A percentile compares a stretch with the other conserved stretches of the same genome.
Evolutionary conservation across 1,140 invertebrate species (phyloP).

Genomic region (Gyrodactylus bullatarudis): DNA sequence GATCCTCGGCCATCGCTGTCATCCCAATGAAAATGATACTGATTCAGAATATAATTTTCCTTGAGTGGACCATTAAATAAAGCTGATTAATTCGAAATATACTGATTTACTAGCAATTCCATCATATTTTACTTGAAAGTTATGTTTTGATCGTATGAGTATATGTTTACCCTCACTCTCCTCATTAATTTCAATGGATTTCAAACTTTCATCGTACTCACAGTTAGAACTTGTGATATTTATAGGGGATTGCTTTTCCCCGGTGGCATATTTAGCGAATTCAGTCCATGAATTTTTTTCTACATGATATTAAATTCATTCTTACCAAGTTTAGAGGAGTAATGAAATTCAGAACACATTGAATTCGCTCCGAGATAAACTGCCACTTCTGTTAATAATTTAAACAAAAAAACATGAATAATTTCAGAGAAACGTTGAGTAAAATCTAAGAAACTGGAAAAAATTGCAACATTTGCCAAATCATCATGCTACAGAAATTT

Average conservation of each 20-base stretch:
- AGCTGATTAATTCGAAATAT: background rate
- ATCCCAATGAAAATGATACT: slow-evolving; percentile 50
- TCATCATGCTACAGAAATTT: too few relatives aligned
- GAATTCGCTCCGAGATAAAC: too few relatives aligned
- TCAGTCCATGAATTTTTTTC: too few relatives aligned
- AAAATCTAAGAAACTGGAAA: too few relatives aligned
- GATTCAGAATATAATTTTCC: slow-evolving; percentile 36
- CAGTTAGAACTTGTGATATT: background rate
- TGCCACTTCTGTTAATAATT: too few relatives aligned
- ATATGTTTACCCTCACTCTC: background rate
- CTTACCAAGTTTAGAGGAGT: too few relatives aligned
- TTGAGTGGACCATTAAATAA: slow-evolving; percentile 32
- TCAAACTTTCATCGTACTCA: background rate
- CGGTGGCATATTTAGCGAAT: too few relatives aligned
- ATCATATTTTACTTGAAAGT: background rate
- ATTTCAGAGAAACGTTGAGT: too few relatives aligned
- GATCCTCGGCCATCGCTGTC: slow-evolving; percentile 38
- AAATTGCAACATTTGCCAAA: too few relatives aligned
- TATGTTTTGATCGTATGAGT: background rate
- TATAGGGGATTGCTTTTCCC: background rate
- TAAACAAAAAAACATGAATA: too few relatives aligned
- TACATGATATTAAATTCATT: too few relatives aligned
- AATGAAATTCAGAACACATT: too few relatives aligned
- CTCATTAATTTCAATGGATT: background rate
- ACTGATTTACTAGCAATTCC: background rate